Conservation (phyloP, 1,140 invertebrate species). For the Drosophila murphyi region DNA sequence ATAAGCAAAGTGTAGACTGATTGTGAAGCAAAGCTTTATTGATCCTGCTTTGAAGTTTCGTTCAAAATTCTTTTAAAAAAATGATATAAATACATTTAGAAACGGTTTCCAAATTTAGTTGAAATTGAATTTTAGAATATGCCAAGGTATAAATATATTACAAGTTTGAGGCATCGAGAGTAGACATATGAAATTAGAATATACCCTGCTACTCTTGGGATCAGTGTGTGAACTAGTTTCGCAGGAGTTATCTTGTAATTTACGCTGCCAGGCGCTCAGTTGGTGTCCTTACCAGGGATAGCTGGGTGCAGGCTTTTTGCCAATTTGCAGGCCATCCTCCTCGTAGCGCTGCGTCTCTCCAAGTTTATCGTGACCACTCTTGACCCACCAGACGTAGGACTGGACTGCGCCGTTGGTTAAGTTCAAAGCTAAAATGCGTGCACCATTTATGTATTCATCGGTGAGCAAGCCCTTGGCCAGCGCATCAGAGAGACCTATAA, state of each 20-base stretch:
- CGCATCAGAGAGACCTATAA: conserved; percentile 86
- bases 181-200: too few species aligned
- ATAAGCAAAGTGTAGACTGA: too few species aligned
- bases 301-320: conserved; percentile 85
- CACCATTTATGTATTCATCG: conserved; percentile 86
- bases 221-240: not conserved
- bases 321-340: conserved; percentile 85
- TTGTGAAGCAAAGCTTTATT: too few species aligned
- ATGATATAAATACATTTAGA: too few species aligned
- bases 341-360: conserved; percentile 85
- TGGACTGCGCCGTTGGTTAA: conserved; percentile 86
- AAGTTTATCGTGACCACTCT: conserved; percentile 64
- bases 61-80: too few species aligned
- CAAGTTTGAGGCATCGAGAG: too few species aligned
- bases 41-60: too few species aligned
- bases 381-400: conserved; percentile 86
- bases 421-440: conserved; percentile 87
- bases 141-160: too few species aligned
- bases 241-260: not conserved
- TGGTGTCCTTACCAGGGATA: conserved; percentile 86
- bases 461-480: conserved; percentile 87
- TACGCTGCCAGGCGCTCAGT: not conserved
- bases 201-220: too few species aligned
- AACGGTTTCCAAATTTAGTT: too few species aligned
- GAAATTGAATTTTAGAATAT: too few species aligned